A percentile compares a stretch with the other conserved stretches of the same genome.
Conservation (phyloP, 1,140 invertebrate species). For the Grapholita molesta region DNA sequence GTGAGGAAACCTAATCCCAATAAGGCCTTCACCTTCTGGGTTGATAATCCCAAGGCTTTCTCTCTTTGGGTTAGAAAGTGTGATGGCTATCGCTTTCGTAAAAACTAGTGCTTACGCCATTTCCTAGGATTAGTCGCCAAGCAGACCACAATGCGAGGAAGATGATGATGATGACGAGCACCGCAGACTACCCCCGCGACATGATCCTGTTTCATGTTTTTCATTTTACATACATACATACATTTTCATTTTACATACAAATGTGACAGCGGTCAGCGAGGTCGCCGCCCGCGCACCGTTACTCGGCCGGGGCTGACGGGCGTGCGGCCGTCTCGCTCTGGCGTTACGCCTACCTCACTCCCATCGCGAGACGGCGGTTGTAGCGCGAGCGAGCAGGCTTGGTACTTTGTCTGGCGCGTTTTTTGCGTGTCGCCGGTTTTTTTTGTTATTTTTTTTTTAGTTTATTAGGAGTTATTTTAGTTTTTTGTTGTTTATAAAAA, state of each 20-base stretch:
- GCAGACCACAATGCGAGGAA: too few species aligned
- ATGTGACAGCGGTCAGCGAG: neutral
- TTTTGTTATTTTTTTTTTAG: neutral
- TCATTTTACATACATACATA: conserved; percentile 17
- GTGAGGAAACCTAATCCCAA: too few species aligned
- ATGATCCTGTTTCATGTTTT: neutral
- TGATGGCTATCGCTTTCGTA: too few species aligned
- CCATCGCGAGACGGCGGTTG: neutral
- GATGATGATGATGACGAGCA: too few species aligned
- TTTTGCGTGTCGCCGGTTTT: neutral
- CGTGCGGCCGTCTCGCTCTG: neutral
- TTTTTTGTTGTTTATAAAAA: too few species aligned
- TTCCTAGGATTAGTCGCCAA: too few species aligned
- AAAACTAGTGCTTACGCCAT: too few species aligned
- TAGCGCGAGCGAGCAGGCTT: neutral
- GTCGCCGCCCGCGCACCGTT: conserved; percentile 4
- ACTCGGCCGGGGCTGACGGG: neutral
- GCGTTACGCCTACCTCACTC: conserved; percentile 5
- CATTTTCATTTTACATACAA: conserved; percentile 15
- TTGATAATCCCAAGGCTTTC: too few species aligned
- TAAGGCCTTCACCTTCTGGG: too few species aligned
- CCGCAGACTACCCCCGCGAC: neutral
- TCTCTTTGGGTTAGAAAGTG: too few species aligned
- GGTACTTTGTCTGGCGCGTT: conserved; percentile 8
- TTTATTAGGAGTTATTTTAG: too few species aligned